Conservation (phyloP, 2,888 invertebrate species). For the Tetheella fluctuosa region DNA sequence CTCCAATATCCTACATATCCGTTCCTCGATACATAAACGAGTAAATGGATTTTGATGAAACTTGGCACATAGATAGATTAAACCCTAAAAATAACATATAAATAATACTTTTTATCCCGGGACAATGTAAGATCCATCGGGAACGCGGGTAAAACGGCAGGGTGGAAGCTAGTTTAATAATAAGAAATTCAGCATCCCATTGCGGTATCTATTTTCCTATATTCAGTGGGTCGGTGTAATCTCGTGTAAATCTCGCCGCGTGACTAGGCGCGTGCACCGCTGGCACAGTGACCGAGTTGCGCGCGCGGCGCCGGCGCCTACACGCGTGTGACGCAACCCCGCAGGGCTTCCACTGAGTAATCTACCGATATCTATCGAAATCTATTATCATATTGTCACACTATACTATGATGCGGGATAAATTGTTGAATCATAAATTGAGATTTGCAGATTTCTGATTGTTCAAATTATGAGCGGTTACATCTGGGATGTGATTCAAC, state of each 20-base stretch:
- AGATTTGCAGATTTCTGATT: not conserved
- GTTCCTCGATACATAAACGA: too few relatives aligned
- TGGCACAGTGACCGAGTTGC: slow-evolving; percentile 71
- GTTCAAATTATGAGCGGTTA: too few relatives aligned
- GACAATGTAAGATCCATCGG: too few relatives aligned
- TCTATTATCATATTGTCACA: not conserved
- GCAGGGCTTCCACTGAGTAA: slow-evolving; percentile 40
- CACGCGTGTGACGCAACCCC: slow-evolving; percentile 44
- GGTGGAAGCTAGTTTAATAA: not conserved
- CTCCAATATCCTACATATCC: too few relatives aligned
- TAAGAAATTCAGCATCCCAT: not conserved
- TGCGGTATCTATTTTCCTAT: slow-evolving; percentile 7
- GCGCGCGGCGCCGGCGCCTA: slow-evolving; percentile 50
- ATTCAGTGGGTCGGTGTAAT: slow-evolving; percentile 21
- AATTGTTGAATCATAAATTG: not conserved
- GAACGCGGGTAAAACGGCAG: too few relatives aligned
- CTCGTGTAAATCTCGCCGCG: slow-evolving; percentile 43
- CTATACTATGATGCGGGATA: not conserved
- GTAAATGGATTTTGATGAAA: too few relatives aligned
- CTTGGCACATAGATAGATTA: too few relatives aligned
- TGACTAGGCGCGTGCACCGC: slow-evolving; percentile 54
- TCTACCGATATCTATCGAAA: slow-evolving; percentile 19
- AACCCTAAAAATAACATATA: too few relatives aligned
- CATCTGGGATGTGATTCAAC: too few relatives aligned
- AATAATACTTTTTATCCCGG: too few relatives aligned